Conservation (phyloP, 2,888 invertebrate genomes). For the Hermodice carunculata region DNA sequence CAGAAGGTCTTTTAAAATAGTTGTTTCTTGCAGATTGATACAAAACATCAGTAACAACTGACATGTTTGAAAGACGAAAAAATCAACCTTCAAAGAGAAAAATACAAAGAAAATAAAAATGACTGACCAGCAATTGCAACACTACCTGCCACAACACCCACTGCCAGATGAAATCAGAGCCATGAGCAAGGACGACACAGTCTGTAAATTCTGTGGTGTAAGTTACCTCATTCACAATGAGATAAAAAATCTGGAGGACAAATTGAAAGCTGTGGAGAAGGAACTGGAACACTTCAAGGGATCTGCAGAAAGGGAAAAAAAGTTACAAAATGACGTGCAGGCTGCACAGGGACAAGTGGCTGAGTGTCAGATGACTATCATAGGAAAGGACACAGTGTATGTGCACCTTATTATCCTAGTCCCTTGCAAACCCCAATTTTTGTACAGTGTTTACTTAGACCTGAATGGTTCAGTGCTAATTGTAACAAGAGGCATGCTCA, state of each 20-base stretch:
- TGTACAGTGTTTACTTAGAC: too few relatives aligned
- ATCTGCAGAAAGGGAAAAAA: slow-evolving; percentile 28
- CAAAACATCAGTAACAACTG: too few relatives aligned
- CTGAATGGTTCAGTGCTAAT: too few relatives aligned
- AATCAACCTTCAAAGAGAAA: too few relatives aligned
- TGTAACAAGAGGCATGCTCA: too few relatives aligned
- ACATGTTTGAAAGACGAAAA: too few relatives aligned
- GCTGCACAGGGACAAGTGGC: slow-evolving; percentile 41
- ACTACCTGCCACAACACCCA: slow-evolving; percentile 57
- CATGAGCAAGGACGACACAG: slow-evolving; percentile 66
- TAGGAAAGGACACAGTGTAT: slow-evolving; percentile 50
- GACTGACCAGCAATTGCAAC: too few relatives aligned
- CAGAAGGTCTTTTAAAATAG: too few relatives aligned
- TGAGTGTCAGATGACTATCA: slow-evolving; percentile 46
- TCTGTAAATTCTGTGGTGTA: slow-evolving; percentile 69
- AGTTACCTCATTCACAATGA: slow-evolving; percentile 70
- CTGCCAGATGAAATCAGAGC: slow-evolving; percentile 65
- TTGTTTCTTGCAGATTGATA: too few relatives aligned
- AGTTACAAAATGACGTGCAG: slow-evolving; percentile 40
- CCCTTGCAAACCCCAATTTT: too few relatives aligned
- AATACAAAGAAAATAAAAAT: too few relatives aligned
- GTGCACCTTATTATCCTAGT: slow-evolving; percentile 21
- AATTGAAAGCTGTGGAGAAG: slow-evolving; percentile 39
- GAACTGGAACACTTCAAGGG: slow-evolving; percentile 28
- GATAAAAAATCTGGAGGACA: slow-evolving; percentile 67